phyloP scores from a whole-genome alignment of 2,888 invertebrate genomes.

The Dendrolimus houi region DNA sequence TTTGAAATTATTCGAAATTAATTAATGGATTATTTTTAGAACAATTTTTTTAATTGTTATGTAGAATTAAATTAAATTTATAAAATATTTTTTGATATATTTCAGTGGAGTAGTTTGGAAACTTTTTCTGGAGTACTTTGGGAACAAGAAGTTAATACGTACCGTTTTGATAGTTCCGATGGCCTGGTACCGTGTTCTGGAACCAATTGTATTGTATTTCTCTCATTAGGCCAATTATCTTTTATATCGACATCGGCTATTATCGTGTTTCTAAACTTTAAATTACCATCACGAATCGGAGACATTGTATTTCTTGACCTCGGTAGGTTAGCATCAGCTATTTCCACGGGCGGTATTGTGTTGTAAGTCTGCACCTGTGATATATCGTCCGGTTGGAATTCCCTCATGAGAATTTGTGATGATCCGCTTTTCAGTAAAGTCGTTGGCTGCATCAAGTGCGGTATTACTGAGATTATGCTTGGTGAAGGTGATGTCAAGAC shows the following conservation, averaged over 20 bases:
- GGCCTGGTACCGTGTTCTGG: constrained; percentile 12
- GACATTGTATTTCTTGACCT: background rate
- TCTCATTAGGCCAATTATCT: constrained; percentile 5
- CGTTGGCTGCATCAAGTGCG: constrained; percentile 23
- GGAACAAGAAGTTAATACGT: background rate
- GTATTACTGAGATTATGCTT: constrained; percentile 19
- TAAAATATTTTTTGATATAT: too few relatives aligned
- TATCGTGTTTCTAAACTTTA: background rate
- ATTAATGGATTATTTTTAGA: too few relatives aligned
- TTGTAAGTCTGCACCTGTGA: constrained; percentile 1
- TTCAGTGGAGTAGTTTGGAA: too few relatives aligned
- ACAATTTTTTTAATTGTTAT: too few relatives aligned
- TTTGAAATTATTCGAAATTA: too few relatives aligned
- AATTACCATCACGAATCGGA: background rate
- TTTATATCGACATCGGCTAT: constrained; percentile 3
- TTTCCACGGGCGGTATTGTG: background rate
- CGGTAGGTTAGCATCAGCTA: background rate
- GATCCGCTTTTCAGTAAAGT: constrained; percentile 21
- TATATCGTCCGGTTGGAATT: constrained; percentile 19
- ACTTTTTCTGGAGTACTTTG: too few relatives aligned
- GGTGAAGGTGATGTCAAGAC: constrained; percentile 11
- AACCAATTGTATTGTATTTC: constrained; percentile 10
- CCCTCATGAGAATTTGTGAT: constrained; percentile 37
- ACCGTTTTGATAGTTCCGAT: constrained; percentile 7
- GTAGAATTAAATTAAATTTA: too few relatives aligned